phyloP scores from a whole-genome alignment of 1,140 invertebrate genomes.

The Harlomillsia oculata region DNA sequence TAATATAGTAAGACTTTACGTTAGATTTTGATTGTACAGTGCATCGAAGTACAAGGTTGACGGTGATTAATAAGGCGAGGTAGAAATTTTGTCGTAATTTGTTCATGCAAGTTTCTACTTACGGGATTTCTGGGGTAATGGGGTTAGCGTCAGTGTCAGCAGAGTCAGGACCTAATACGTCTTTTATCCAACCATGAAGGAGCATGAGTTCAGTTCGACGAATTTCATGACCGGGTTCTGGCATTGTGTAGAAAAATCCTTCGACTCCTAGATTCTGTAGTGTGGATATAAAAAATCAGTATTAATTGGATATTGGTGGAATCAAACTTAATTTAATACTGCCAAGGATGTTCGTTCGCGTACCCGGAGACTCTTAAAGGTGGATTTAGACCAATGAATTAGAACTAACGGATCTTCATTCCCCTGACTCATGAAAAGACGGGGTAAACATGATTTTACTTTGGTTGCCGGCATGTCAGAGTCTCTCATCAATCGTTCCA shows the following conservation, averaged over 20 bases:
- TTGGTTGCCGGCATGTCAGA: too few species aligned
- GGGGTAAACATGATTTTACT: slow-evolving; percentile 28
- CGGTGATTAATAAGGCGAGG: too few species aligned
- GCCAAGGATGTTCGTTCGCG: neutral
- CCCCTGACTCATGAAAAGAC: slow-evolving; percentile 42
- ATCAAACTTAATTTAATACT: neutral
- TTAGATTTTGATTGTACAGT: neutral
- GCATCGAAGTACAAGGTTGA: too few species aligned
- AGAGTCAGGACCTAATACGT: slow-evolving; percentile 1
- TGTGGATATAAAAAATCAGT: neutral
- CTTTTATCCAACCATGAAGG: slow-evolving; percentile 46
- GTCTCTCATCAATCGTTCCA: too few species aligned
- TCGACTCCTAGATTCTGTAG: slow-evolving; percentile 44
- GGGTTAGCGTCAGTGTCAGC: too few species aligned
- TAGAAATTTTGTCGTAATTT: too few species aligned
- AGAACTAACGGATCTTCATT: slow-evolving; percentile 47
- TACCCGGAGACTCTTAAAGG: slow-evolving; percentile 39
- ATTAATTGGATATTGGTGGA: neutral
- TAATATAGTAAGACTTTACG: too few species aligned
- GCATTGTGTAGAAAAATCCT: slow-evolving; percentile 44
- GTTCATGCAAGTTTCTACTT: too few species aligned
- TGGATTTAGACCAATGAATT: slow-evolving; percentile 46
- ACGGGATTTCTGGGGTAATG: too few species aligned
- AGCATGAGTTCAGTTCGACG: slow-evolving; percentile 43
- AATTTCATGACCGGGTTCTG: slow-evolving; percentile 48